Percentiles rank a stretch among this genome's conserved stretches.
These are phyloP conservation scores for Drosophila kanapiae DNA, from an alignment of 1,140 invertebrate genomes.

Conservation along the genomic window DNA sequence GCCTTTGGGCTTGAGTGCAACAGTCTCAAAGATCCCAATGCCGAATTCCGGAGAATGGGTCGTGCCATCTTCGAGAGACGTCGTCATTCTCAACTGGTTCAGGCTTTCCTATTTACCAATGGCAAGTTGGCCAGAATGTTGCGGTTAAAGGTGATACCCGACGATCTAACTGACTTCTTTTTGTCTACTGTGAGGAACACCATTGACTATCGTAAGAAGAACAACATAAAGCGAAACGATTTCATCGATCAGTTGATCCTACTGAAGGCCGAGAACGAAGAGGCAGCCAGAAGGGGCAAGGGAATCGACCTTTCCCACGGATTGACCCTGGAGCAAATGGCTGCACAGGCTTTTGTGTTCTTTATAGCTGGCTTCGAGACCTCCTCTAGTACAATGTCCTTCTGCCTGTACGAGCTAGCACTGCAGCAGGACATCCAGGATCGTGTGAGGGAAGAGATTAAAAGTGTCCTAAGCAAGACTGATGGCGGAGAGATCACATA, in stretches of 20 bases:
- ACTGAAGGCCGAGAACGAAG: slow-evolving; percentile 57
- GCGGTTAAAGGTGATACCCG: slow-evolving; percentile 63
- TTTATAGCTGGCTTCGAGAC: slow-evolving; percentile 83
- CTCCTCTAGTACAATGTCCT: slow-evolving; percentile 85
- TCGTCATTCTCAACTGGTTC: slow-evolving; percentile 40
- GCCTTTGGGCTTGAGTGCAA: slow-evolving; percentile 86
- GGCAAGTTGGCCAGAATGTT: slow-evolving; percentile 46
- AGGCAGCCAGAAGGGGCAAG: slow-evolving; percentile 20
- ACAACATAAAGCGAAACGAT: slow-evolving; percentile 82
- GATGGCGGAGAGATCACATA: slow-evolving; percentile 69
- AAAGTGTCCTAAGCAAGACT: slow-evolving; percentile 43
- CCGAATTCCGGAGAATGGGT: slow-evolving; percentile 85
- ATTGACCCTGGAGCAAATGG: slow-evolving; percentile 73
- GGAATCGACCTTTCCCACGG: slow-evolving; percentile 62
- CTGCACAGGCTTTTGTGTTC: slow-evolving; percentile 78
- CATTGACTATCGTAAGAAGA: slow-evolving; percentile 80
- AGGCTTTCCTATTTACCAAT: slow-evolving; percentile 55
- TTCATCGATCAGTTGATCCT: slow-evolving; percentile 85
- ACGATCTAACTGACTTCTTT: slow-evolving; percentile 84
- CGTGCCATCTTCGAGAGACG: slow-evolving; percentile 54
- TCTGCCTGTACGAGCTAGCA: slow-evolving; percentile 84
- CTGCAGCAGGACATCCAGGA: slow-evolving; percentile 85
- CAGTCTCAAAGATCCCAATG: slow-evolving; percentile 84
- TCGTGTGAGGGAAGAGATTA: slow-evolving; percentile 86
- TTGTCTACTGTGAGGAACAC: slow-evolving; percentile 76